phyloP scores from a whole-genome alignment of 2,888 invertebrate genomes.

The Mechanitis mazaeus region DNA sequence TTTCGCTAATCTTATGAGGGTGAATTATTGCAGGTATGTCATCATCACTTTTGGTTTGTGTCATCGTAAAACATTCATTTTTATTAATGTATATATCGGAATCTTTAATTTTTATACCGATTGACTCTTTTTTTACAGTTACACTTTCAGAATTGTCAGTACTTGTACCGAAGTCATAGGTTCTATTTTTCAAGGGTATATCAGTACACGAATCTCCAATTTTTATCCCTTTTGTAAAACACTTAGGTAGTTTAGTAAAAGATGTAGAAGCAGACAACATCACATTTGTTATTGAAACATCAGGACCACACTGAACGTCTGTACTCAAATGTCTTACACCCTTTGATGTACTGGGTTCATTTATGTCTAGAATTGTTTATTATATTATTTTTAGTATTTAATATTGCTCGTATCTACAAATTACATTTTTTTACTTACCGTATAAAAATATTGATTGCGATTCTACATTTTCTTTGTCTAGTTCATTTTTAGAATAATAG shows the following conservation, averaged over 20 bases:
- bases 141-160: conserved; percentile 23
- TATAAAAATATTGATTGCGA: conserved; percentile 58
- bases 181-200: conserved; percentile 27
- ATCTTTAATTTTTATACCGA: conserved; percentile 27
- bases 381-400: no score
- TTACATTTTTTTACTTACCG: conserved; percentile 38
- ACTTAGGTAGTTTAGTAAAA: conserved; percentile 39
- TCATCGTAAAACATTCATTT: conserved; percentile 35
- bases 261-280: conserved; percentile 48
- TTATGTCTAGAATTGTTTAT: conserved; percentile 48
- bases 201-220: conserved; percentile 41
- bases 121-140: conserved; percentile 5
- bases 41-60: conserved; percentile 18
- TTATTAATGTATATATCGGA: conserved; percentile 19
- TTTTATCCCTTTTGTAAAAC: conserved; percentile 43
- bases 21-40: neutral
- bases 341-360: conserved; percentile 71
- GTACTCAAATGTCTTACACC: conserved; percentile 58
- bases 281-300: conserved; percentile 36
- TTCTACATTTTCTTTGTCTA: conserved; percentile 40
- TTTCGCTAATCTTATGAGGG: conserved; percentile 26
- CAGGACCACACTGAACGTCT: conserved; percentile 67
- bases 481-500: conserved; percentile 33
- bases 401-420: no score
- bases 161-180: conserved; percentile 41